A percentile compares a stretch with the other conserved stretches of the same genome.
Evolutionary conservation across 2,113 vertebrate genomes (phyloP).

Genomic region (Xiphophorus maculatus): DNA sequence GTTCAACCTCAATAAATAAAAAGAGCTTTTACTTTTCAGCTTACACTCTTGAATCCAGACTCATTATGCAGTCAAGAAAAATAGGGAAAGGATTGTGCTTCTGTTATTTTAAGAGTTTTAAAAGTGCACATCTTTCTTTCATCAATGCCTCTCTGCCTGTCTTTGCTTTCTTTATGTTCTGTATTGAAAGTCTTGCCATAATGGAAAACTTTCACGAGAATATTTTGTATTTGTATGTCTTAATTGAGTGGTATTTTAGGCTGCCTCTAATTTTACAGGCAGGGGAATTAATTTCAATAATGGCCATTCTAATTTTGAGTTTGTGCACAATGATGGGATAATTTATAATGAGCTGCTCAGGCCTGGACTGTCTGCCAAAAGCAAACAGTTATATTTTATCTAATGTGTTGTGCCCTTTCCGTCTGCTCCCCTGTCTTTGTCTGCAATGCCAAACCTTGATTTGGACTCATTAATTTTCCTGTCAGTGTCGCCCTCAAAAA

Average conservation of each 20-base stretch:
- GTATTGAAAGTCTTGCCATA: not conserved
- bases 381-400: conserved; percentile 37
- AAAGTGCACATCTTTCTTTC: too few species aligned
- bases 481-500: not conserved
- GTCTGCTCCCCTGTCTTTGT: not conserved
- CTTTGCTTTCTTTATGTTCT: too few species aligned
- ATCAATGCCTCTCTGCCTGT: not conserved
- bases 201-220: not conserved
- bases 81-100: too few species aligned
- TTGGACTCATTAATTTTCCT: conserved; percentile 11
- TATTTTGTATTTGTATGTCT: not conserved
- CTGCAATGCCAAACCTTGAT: not conserved
- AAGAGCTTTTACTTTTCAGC: too few species aligned
- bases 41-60: too few species aligned
- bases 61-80: too few species aligned
- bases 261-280: not conserved
- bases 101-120: too few species aligned
- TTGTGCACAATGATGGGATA: not conserved
- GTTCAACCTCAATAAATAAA: too few species aligned
- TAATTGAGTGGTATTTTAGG: not conserved
- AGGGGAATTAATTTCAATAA: not conserved
- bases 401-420: not conserved
- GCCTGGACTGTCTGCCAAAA: conserved; percentile 5
- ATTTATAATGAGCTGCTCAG: conserved; percentile 16
- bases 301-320: not conserved